Base-by-base conservation (phyloP, 2,113 vertebrate species). In the Tympanuchus pallidicinctus region DNA sequence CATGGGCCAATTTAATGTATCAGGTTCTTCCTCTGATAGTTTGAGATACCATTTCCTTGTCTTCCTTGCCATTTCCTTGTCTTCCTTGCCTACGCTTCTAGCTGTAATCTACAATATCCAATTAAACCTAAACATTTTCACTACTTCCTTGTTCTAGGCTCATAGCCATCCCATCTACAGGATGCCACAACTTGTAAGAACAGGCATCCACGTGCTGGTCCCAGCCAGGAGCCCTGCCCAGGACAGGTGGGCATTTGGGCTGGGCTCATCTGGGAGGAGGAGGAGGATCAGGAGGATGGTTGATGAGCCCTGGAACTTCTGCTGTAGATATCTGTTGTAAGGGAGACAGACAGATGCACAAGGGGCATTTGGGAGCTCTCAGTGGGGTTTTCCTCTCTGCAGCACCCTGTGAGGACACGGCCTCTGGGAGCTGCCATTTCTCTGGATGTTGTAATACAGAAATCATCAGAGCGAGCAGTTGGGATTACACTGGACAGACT, bases 291-390 rank as follows among this genome's bases (percentile, higher is more conserved):
- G 8, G 12, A 72, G 7, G 50, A 60, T 19, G 32, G 10, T 12
- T 63, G 77, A 24, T 34, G 72, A 10, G 45, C 13, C 32, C 54
- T 70, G 65, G 28, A 28, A 19, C 15, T 83, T n/a, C 79, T 85
- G 30, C 60, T 78, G 71, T 20, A 45, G 76, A 20, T 7, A 43
- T 20, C 6, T 27, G 22, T 22, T 81, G 10, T 21, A 27, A 67
- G 38, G 0, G 0, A 79, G 57, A 84, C 14, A 19, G 4, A 52
- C 11, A 72, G 6, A 48, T 42, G 34, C 54, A 61, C 0, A 0
- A 59, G 82, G 69, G 27, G 6, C 64, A 0, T 9, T 0, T n/a
- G 48, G 40, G 54, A 60, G 27, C 36, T 40, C 63, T 2, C 2
- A 3, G 69, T 10, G 27, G 30, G 59, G 48, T 17, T 52, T 57